Conservation (phyloP, 2,888 invertebrate species). For the Ormyrus pomaceus region DNA sequence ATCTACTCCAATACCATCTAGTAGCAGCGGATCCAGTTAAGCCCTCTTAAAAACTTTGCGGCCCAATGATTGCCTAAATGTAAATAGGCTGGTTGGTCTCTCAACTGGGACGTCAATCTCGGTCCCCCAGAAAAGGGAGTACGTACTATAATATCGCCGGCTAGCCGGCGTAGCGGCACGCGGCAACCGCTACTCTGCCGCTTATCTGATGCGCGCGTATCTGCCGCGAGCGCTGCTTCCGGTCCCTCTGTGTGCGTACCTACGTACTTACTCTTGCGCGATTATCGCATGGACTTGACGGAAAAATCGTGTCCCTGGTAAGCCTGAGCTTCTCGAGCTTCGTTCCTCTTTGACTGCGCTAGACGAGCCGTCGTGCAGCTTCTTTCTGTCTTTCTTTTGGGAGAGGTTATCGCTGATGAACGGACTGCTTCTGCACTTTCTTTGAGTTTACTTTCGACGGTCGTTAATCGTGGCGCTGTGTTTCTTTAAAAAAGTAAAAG, state of each 20-base stretch:
- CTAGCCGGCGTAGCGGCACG: constrained; percentile 14
- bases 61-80: constrained; percentile 44
- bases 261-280: constrained; percentile 13
- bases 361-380: too few species aligned
- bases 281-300: neutral
- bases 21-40: too few species aligned
- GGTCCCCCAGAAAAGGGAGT: neutral
- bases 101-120: constrained; percentile 45
- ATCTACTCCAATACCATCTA: too few species aligned
- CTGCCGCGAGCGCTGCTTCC: constrained; percentile 34
- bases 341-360: neutral
- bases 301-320: constrained; percentile 19
- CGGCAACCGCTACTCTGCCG: constrained; percentile 10
- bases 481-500: too few species aligned
- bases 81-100: constrained; percentile 49
- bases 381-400: neutral
- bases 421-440: too few species aligned
- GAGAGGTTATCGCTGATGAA: neutral
- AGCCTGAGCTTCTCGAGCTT: neutral
- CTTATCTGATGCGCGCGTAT: constrained; percentile 51
- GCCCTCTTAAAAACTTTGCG: neutral
- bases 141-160: constrained; percentile 31
- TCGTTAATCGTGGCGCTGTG: too few species aligned
- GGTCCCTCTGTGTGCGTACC: constrained; percentile 7
- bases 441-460: too few species aligned